Percentiles rank a stretch among this genome's conserved stretches.
These are phyloP conservation scores for Tyrannus savana DNA, from an alignment of 2,113 vertebrate genomes.

Conservation along the genomic window DNA sequence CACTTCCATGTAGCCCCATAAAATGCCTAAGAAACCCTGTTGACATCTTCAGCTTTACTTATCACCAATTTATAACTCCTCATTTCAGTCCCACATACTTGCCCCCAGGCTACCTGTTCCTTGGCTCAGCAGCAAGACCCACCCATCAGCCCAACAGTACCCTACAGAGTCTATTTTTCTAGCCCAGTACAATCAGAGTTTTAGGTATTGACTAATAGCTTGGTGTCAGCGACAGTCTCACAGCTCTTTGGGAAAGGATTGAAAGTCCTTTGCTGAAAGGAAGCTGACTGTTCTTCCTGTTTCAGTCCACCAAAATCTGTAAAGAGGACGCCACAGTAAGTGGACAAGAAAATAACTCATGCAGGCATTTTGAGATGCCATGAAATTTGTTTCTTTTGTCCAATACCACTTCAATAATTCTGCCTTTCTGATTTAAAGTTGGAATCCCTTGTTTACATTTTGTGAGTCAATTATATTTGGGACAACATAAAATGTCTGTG, in stretches of 20 bases:
- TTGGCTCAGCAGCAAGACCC: neutral
- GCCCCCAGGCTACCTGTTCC: neutral
- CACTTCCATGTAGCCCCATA: neutral
- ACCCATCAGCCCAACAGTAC: neutral
- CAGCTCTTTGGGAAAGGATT: neutral
- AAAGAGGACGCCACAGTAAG: neutral
- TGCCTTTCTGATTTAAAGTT: neutral
- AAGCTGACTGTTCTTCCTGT: neutral
- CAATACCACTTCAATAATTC: neutral
- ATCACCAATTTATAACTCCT: neutral
- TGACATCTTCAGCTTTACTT: neutral
- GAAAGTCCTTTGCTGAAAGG: neutral
- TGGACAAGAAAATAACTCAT: neutral
- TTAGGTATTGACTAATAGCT: neutral
- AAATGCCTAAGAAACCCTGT: neutral
- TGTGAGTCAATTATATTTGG: neutral
- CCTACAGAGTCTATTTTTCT: neutral
- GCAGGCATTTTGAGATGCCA: neutral
- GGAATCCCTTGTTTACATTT: neutral
- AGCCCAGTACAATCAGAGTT: neutral
- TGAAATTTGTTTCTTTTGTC: neutral
- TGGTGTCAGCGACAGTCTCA: neutral
- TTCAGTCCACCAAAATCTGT: neutral
- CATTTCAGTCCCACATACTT: neutral
- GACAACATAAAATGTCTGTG: neutral